A percentile compares a stretch with the other conserved stretches of the same genome.
phyloP scores from a whole-genome alignment of 2,888 invertebrate species.

The Uropetala carovei region DNA sequence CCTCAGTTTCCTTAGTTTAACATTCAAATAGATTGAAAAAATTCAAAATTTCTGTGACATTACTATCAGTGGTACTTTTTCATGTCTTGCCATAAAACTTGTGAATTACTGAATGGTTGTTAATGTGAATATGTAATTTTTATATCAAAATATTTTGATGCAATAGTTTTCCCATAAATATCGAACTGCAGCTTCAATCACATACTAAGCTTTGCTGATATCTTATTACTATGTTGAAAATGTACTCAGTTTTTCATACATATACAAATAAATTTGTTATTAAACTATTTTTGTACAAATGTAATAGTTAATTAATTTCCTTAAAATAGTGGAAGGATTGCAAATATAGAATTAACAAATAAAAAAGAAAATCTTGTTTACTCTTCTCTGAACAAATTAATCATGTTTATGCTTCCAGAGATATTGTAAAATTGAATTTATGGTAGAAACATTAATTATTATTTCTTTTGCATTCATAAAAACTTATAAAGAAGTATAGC shows the following conservation, averaged over 20 bases:
- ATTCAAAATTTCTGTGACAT: neutral
- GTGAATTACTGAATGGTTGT: constrained; percentile 5
- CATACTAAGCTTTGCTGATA: constrained; percentile 23
- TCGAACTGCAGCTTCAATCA: constrained; percentile 44
- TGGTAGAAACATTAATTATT: too few relatives aligned
- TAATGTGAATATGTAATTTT: constrained; percentile 51
- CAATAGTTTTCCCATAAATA: constrained; percentile 37
- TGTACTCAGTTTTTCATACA: constrained; percentile 48
- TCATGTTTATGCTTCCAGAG: too few relatives aligned
- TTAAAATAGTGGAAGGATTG: too few relatives aligned
- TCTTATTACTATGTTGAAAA: constrained; percentile 21
- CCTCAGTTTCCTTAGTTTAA: neutral
- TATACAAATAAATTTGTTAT: constrained; percentile 45
- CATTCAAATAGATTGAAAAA: neutral
- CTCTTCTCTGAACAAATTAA: too few relatives aligned
- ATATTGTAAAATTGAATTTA: too few relatives aligned
- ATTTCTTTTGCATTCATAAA: too few relatives aligned
- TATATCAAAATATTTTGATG: constrained; percentile 51
- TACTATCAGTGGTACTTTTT: constrained; percentile 29
- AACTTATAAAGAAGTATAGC: too few relatives aligned
- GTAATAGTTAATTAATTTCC: too few relatives aligned
- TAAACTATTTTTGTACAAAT: neutral
- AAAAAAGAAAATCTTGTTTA: too few relatives aligned
- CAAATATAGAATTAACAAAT: too few relatives aligned
- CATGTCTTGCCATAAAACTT: neutral